Conservation (phyloP, 2,113 vertebrate genomes). For the Callospermophilus lateralis region DNA sequence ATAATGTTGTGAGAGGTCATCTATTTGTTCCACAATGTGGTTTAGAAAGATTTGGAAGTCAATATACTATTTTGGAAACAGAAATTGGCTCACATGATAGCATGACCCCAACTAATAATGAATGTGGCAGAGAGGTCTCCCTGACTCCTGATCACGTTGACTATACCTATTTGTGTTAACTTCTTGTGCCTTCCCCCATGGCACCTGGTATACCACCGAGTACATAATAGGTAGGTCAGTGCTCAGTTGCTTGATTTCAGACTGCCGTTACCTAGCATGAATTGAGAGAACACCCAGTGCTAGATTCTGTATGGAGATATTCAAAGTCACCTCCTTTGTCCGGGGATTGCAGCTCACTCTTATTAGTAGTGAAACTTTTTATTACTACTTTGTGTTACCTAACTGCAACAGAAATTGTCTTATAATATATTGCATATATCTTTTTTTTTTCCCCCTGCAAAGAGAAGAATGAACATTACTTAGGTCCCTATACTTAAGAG, state of each 20-base stretch:
- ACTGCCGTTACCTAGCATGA: not conserved
- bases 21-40: not conserved
- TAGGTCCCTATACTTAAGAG: not conserved
- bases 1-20: not conserved
- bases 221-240: not conserved
- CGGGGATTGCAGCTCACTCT: not conserved
- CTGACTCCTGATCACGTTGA: not conserved
- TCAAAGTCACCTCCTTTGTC: too few species aligned
- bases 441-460: constrained; percentile 39
- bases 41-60: constrained; percentile 26
- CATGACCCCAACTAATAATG: not conserved
- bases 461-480: constrained; percentile 5
- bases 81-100: not conserved
- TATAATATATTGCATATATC: not conserved
- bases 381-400: not conserved
- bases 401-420: constrained; percentile 8
- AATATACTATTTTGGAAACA: not conserved
- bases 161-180: not conserved
- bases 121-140: not conserved
- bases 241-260: not conserved
- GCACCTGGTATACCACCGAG: not conserved
- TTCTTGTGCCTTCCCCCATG: not conserved
- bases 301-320: not conserved
- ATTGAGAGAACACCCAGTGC: not conserved
- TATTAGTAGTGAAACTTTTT: not conserved